Percentiles rank a stretch among this genome's conserved stretches.
These are phyloP conservation scores for Stenurella melanura DNA, from an alignment of 2,888 invertebrate species.

Conservation along the genomic window DNA sequence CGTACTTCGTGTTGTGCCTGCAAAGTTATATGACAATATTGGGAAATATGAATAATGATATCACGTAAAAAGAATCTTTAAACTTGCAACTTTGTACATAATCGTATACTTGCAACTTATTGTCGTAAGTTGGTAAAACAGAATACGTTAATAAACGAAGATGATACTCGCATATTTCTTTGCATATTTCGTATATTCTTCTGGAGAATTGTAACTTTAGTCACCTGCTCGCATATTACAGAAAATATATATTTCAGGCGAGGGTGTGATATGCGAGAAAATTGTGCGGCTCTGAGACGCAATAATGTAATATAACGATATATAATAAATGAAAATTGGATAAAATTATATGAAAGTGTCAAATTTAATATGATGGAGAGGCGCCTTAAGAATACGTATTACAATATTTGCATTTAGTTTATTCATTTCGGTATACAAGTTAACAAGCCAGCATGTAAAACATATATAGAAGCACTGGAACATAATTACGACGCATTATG, in stretches of 20 bases:
- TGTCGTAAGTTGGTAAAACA: no score
- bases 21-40: conserved; percentile 1
- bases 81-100: neutral
- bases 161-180: neutral
- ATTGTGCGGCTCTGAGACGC: neutral
- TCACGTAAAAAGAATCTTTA: neutral
- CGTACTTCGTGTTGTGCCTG: neutral
- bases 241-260: neutral
- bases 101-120: no score
- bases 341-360: conserved; percentile 14
- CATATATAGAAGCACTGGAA: neutral
- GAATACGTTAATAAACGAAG: no score
- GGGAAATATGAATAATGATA: neutral
- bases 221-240: conserved; percentile 1
- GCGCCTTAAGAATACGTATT: neutral
- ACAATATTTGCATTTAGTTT: neutral
- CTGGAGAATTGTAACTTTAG: neutral
- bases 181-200: neutral
- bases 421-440: neutral
- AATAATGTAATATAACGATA: conserved; percentile 1
- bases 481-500: no score
- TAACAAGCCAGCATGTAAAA: neutral
- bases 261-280: neutral
- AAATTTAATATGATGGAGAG: conserved; percentile 28
- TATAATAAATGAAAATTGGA: conserved; percentile 25